Evolutionary conservation across 2,888 invertebrate genomes (phyloP).

Genomic region (Rosalia funebris): DNA sequence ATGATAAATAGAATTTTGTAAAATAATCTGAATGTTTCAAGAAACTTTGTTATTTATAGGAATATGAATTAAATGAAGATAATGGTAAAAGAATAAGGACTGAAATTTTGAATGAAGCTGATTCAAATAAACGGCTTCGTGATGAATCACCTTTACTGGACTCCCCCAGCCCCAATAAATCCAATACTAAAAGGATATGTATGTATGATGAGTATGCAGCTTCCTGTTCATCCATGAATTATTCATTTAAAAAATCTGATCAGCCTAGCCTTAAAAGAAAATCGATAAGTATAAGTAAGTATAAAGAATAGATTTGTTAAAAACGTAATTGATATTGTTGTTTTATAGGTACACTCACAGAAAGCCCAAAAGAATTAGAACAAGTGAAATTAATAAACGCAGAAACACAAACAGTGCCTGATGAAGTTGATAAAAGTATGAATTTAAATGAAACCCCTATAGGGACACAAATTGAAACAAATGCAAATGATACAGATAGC

Average conservation of each 20-base stretch:
- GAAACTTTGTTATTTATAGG: slow-evolving; percentile 37
- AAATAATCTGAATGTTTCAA: no score
- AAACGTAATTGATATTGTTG: slow-evolving; percentile 10
- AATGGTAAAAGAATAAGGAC: slow-evolving; percentile 51
- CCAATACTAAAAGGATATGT: slow-evolving; percentile 51
- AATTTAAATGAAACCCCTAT: slow-evolving; percentile 9
- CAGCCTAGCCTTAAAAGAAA: slow-evolving; percentile 41
- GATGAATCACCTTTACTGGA: slow-evolving; percentile 43
- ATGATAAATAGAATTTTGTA: no score
- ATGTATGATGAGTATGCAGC: slow-evolving; percentile 58
- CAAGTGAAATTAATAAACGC: slow-evolving; percentile 51
- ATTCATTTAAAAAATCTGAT: slow-evolving; percentile 39
- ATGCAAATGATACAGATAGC: slow-evolving; percentile 23
- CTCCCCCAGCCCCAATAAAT: slow-evolving; percentile 33
- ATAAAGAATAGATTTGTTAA: not conserved
- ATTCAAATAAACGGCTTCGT: slow-evolving; percentile 46
- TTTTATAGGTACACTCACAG: slow-evolving; percentile 47
- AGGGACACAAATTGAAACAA: slow-evolving; percentile 24
- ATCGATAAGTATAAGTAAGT: slow-evolving; percentile 46
- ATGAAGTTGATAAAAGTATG: slow-evolving; percentile 28
- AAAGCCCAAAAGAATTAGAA: slow-evolving; percentile 43
- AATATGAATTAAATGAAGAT: slow-evolving; percentile 47
- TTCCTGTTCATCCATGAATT: slow-evolving; percentile 54
- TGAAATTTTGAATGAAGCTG: slow-evolving; percentile 38
- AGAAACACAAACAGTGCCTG: slow-evolving; percentile 55